Conservation (phyloP, 2,888 invertebrate genomes). For the Aphodius granarius region DNA sequence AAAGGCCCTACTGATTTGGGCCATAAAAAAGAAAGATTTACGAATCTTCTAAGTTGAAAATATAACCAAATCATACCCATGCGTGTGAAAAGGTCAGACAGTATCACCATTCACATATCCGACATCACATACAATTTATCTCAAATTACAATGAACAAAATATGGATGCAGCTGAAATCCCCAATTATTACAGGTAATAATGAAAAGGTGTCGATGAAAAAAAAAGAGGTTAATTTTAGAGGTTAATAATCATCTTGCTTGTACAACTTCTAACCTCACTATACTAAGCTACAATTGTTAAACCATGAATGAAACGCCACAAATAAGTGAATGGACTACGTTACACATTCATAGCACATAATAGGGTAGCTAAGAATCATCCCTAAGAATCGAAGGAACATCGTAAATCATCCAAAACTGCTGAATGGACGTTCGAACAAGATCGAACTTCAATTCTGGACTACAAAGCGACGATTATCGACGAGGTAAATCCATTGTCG, state of each 20-base stretch:
- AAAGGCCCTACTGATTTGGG: too few species aligned
- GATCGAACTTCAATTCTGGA: neutral
- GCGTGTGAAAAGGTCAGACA: too few species aligned
- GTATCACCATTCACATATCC: too few species aligned
- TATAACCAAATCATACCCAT: too few species aligned
- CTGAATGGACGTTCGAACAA: neutral
- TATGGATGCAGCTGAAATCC: too few species aligned
- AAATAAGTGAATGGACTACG: neutral
- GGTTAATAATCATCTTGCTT: neutral
- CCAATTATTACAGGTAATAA: too few species aligned
- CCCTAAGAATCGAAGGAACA: neutral
- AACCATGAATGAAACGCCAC: neutral
- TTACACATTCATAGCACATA: neutral
- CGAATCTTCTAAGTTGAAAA: too few species aligned
- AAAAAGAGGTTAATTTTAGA: too few species aligned
- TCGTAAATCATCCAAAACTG: neutral
- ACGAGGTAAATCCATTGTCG: neutral
- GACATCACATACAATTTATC: too few species aligned
- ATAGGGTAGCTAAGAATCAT: neutral
- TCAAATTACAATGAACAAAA: too few species aligned
- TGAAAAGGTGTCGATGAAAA: too few species aligned
- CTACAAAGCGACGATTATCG: neutral
- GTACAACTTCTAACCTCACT: neutral
- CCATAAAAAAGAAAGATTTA: too few species aligned
- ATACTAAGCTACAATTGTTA: neutral